Base-by-base conservation (phyloP, 2,797 vertebrate genomes). In the Siniperca scherzeri region DNA sequence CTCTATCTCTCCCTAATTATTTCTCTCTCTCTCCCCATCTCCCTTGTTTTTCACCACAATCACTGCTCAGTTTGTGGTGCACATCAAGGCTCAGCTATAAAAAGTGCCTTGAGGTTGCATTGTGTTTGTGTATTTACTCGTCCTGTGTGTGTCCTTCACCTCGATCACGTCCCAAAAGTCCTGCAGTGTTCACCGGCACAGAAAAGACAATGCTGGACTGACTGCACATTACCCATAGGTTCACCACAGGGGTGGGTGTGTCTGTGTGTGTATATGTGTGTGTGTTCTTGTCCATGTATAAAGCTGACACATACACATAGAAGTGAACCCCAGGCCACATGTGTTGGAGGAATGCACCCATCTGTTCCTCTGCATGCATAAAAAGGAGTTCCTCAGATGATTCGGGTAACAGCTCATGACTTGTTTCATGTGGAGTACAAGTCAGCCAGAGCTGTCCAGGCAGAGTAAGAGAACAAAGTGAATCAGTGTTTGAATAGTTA, bases 131-230 rank as follows among this genome's bases (percentile, higher is more conserved):
- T 53, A 17, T 69, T 27, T 61, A 50, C 25, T 67, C 2, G 9
- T 44, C 55, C 12, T 65, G n/a, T 55, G 64, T 69, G 46, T 74
- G 77, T 87, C 82, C 66, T 87, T 87, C 80, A 80, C 77, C 84
- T 81, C 83, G 84, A 85, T 70, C n/a, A 3, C 42, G 53, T 77
- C 64, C 56, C 27, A 60, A 68, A 79, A 72, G 46, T 70, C 70
- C 71, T 36, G 21, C 53, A 64, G 81, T 77, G 78, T 70, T 79
- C 57, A 48, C 46, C 9, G 59, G 55, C 25, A 42, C 59, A 74
- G 76, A 55, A 68, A 70, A 74, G 60, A 61, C 50, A 64, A 42
- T 8, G 66, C 67, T 60, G 73, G 62, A 68, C 70, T 77, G 60
- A 70, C 30, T 53, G 44, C 74, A 70, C 52, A 52, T 42, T 59